A percentile compares a stretch with the other conserved stretches of the same genome.
Conservation (phyloP, 2,797 vertebrate species). For the Cephalopachus bancanus region DNA sequence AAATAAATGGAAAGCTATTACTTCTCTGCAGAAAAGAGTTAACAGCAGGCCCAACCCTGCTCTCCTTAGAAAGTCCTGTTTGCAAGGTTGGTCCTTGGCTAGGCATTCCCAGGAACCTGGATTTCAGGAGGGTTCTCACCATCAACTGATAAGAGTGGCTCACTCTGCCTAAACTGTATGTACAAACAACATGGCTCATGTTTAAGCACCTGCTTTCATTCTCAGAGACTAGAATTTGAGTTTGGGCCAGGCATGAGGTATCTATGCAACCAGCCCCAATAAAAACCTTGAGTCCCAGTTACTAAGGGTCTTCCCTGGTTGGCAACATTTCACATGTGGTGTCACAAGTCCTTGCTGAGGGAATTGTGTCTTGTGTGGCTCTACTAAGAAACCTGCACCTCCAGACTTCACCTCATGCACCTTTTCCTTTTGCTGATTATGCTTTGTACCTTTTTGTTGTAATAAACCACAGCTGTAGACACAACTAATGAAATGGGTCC, state of each 20-base stretch:
- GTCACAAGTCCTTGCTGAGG: neutral
- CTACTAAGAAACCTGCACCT: neutral
- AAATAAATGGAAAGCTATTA: constrained; percentile 6
- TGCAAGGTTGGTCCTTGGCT: neutral
- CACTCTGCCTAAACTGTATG: neutral
- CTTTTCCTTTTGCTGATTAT: neutral
- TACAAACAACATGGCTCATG: constrained; percentile 8
- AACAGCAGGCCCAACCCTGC: neutral
- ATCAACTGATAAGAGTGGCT: neutral
- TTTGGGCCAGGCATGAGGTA: neutral
- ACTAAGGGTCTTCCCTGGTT: neutral
- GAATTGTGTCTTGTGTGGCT: neutral
- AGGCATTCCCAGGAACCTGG: neutral
- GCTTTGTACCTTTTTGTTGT: neutral
- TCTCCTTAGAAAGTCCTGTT: neutral
- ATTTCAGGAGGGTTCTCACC: neutral
- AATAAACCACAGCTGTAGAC: neutral
- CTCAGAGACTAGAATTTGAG: neutral
- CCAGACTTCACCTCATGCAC: neutral
- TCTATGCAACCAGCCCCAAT: neutral
- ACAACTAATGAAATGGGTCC: neutral
- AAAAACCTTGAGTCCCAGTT: neutral
- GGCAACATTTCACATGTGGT: neutral
- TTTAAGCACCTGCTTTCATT: neutral
- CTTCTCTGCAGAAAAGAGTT: neutral